Base-by-base conservation (phyloP, 1,140 invertebrate genomes). In the Pinna nobilis region DNA sequence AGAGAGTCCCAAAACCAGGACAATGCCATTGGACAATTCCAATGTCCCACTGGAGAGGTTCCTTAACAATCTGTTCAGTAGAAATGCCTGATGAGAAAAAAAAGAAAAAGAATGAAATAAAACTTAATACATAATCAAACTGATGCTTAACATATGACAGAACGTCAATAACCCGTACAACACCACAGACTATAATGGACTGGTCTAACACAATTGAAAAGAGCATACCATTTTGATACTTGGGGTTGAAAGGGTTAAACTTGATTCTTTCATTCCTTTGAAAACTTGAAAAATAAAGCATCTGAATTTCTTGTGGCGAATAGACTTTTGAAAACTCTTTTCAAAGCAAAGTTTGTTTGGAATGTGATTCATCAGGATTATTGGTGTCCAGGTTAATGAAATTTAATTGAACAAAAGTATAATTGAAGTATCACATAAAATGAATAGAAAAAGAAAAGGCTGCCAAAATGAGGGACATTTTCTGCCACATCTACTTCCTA, bases 61-160 rank as follows among this genome's bases (percentile, higher is more conserved):
- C 67, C 90, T 86, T 60, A 93, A 71, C n/a, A 93, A 74, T 39
- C 89, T 88, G 35, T 90, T 84, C 86, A 93, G 88, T 30, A 93
- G 88, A 67, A 92, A 83, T 18, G 91, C 91, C 93, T 94, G 81
- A 33, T 87, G 80, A 47, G 55, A 55, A 78, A 51, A n/a, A 13
- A 61, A 25, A 23, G 20, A 15, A 20, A n/a, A 33, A 49, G 6
- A 15, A 67, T n/a, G 23, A 64, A 70, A 67, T 79, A 49, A 61
- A 37, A n/a, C 51, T 41, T 41, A n/a, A 60, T 7, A 20, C 32
- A 57, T 18, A 61, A 65, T 41, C 50, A 65, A 13, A 63, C 11
- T 32, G 30, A n/a, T n/a, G n/a, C n/a, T n/a, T n/a, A n/a, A n/a
- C 25, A 55, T 23, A 44, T 15, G 28, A 25, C 2, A 61, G 11